Base-by-base conservation (phyloP, 1,140 invertebrate genomes). In the Campoletis sonorensis region DNA sequence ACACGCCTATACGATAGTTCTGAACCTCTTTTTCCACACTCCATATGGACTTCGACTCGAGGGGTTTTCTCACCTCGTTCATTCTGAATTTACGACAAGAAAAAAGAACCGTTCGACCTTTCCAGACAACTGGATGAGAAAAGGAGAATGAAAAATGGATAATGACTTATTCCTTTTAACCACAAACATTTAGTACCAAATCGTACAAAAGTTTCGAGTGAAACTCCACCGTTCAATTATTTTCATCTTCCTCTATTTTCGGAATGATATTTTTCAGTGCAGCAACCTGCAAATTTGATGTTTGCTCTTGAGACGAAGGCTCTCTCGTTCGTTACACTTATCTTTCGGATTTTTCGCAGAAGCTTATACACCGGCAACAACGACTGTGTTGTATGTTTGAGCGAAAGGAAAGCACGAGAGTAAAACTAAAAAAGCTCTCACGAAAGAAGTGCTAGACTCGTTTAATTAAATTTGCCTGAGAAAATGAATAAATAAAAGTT, bases 391-490 rank as follows among this genome's bases (percentile, higher is more conserved):
- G 11, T 11, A 7, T 75, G 51, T 27, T 23, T 51, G 33, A 72
- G n/a, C 30, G 26, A 72, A 30, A 79, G 26, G 2, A 26, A 27
- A 40, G 37, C 21, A 49, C 15, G 61, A 64, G n/a, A n/a, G 37
- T 11, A 33, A 45, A 49, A 37, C n/a, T 72, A 13, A n/a, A n/a
- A n/a, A n/a, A 49, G 49, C 71, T 73, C 15, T 58, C 30, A 75
- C 61, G 79, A 40, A 68, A 70, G 75, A 75, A 71, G 58, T 27
- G 27, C 71, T 64, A 10, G 70, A 37, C 27, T 26, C n/a, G 37
- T 71, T 80, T 80, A 80, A 80, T 80, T 80, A 75, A 80, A 61
- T 80, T 40, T 75, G 54, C 70, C 27, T 26, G 58, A 80, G 27
- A 71, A 73, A 73, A 23, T 73, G 45, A 26, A 51, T 51, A 51